Evolutionary conservation across 2,888 invertebrate species (phyloP), one percentile per base, ranked within the genome.

Genomic region (Pollenia griseotomentosa): DNA sequence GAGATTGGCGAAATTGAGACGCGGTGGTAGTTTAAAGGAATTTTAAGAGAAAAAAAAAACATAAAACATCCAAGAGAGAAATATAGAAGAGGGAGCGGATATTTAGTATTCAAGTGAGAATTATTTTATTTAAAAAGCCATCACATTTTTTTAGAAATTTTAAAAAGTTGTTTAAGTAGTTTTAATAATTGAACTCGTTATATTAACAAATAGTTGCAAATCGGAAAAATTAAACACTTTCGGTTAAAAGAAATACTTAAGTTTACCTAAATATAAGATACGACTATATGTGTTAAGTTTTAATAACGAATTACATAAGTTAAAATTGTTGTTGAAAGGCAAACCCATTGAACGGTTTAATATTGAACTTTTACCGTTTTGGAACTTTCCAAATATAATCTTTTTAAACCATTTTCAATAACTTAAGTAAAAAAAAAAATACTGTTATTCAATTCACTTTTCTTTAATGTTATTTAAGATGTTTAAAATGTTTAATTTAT

Each of bases 21-120:
- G 92, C 8, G 90, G 91, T 86, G 92, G 92, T 85, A 92, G 92
- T 88, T 88, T 92, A 57, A 92, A 90, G 88, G 91, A 92, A 86
- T 92, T 92, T 88, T 91, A 89, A 46, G 44, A 46, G 44, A n/a
- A 14, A 2, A 40, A 23, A 23, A n/a, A 55, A 71, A 8, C 11
- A 0, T 9, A 7, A 16, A 42, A 44, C 11, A 33, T 33, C 33
- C 6, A 33, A 33, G 4, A 33, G 33, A 33, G 33, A 33, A 33
- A 33, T 33, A 33, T 33, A 19, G 1, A 33, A 51, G 23, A 7
- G 14, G 7, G 16, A 40, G 10, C 53, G 7, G 9, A 53, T 53
- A 33, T 42, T 33, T 48, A 48, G 14, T 59, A 73, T 73, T 71
- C 44, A 44, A 55, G 53, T 70, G 42, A 53, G 14, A 57, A 19